Base-by-base conservation (phyloP, 30 jellyfish, hydroid and myxozoan genomes). In the Phacellophora camtschatica region DNA sequence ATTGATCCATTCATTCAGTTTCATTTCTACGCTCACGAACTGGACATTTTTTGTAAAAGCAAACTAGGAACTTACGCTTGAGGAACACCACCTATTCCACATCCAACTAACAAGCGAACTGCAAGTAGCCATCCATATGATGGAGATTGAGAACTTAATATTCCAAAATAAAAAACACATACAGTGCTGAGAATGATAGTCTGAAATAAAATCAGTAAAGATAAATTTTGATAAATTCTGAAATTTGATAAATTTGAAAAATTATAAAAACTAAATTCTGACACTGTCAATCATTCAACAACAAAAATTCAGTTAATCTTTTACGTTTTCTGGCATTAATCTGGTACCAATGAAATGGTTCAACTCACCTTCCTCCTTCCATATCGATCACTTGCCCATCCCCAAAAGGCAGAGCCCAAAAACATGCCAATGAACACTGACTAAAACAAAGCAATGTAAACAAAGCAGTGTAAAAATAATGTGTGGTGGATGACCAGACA, bases 81-180 rank as follows among this genome's bases (percentile, higher is more conserved):
- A 15, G 98, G 96, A 11, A 71, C 92, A n/a, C 99, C 99, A 24
- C 99, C 97, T 50, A 94, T 82, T 3, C 97, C 93, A 83, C 87
- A 74, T 8, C 99, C 99, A 53, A 94, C 99, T 16, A 94, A 45
- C 10, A 94, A 46, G 2, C 99, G 90, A 56, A 94, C 23, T 0
- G 84, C 94, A 1, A 94, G 15, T 7, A 94, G 81, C 96, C 97
- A 81, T 0, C 71, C 81, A 50, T 72, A 94, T 16, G 85, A 41
- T 0, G 99, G 99, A 35, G 99, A 71, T 31, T 63, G 95, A 27
- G 99, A 73, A 37, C 95, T 87, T 4, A 75, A 89, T 4, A 87
- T 33, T 4, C 99, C 99, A 83, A 87, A 87, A 58, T 78, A 66
- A 16, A 94, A 56, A 12, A 94, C 97, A 41, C 90, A 35, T 10